These are phyloP conservation scores for Trissolcus brochymenae DNA, from an alignment of 2,888 invertebrate genomes.

Conservation along the genomic window DNA sequence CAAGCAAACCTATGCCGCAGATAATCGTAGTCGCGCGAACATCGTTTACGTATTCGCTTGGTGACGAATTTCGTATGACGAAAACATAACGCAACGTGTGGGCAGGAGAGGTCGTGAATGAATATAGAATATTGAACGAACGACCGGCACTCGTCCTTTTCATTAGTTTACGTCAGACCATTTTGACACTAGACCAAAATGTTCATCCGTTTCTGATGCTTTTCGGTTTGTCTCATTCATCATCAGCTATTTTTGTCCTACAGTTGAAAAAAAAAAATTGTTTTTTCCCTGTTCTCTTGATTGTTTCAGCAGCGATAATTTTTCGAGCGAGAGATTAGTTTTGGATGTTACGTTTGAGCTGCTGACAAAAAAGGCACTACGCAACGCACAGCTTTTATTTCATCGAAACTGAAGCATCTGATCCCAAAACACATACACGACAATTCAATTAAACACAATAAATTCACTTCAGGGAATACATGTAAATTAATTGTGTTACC, in stretches of 20 bases:
- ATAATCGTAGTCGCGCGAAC: constrained; percentile 24
- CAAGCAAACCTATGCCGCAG: constrained; percentile 23
- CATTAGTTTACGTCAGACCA: constrained; percentile 30
- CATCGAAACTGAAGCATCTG: neutral
- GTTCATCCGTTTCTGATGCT: too few species aligned
- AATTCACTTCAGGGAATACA: constrained; percentile 13
- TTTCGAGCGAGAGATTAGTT: too few species aligned
- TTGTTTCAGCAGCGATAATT: too few species aligned
- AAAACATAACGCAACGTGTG: constrained; percentile 1
- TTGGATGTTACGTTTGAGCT: too few species aligned
- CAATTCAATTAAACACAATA: constrained; percentile 23
- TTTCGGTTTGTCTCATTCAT: neutral
- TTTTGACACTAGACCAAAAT: constrained; percentile 8
- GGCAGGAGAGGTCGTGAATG: constrained; percentile 7
- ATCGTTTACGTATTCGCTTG: constrained; percentile 16
- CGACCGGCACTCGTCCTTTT: constrained; percentile 19
- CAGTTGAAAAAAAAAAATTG: too few species aligned
- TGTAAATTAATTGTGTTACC: constrained; percentile 3
- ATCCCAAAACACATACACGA: constrained; percentile 13
- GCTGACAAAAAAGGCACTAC: too few species aligned
- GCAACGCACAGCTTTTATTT: too few species aligned
- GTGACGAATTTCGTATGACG: constrained; percentile 14
- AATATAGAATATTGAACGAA: constrained; percentile 1
- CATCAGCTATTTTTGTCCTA: neutral
- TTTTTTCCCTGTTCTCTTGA: too few species aligned